Conservation (phyloP, 2,797 vertebrate species). For the Eupleurogrammus muticus region DNA sequence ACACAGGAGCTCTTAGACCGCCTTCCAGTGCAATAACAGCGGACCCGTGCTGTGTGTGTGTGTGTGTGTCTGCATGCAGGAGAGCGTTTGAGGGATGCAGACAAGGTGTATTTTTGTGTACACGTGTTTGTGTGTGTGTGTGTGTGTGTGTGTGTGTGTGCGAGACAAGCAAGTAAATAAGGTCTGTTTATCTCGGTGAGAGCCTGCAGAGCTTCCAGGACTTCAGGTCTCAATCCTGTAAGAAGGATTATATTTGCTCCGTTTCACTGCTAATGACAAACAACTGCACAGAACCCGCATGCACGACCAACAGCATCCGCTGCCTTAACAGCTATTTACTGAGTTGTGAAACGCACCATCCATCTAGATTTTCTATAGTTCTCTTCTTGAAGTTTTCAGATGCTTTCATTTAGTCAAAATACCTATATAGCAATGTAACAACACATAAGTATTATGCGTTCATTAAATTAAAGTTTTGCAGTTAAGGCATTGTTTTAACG, state of each 20-base stretch:
- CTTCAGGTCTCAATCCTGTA: conserved; percentile 47
- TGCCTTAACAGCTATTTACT: conserved; percentile 10
- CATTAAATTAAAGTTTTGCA: no score
- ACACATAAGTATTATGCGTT: no score
- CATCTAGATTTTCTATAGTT: not conserved
- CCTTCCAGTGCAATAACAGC: conserved; percentile 60
- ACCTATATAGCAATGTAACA: no score
- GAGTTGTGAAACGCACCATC: not conserved
- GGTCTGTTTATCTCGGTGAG: conserved; percentile 47
- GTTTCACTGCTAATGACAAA: conserved; percentile 39
- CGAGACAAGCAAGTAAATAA: conserved; percentile 49
- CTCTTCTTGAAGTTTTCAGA: no score
- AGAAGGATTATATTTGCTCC: conserved; percentile 56
- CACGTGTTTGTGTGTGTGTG: conserved; percentile 7
- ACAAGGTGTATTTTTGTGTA: conserved; percentile 32
- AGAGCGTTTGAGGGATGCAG: conserved; percentile 57
- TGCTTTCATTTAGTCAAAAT: no score
- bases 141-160: conserved; percentile 23
- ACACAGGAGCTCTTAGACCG: conserved; percentile 61
- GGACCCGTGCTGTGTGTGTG: conserved; percentile 48
- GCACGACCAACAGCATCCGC: conserved; percentile 24
- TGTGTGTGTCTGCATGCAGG: conserved; percentile 37
- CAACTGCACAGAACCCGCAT: conserved; percentile 30
- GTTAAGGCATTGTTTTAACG: no score
- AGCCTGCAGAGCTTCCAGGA: conserved; percentile 22